Evolutionary conservation across 2,797 vertebrate species (phyloP), one percentile per base, ranked within the genome.

Genomic region (Amphiprion clarkii): DNA sequence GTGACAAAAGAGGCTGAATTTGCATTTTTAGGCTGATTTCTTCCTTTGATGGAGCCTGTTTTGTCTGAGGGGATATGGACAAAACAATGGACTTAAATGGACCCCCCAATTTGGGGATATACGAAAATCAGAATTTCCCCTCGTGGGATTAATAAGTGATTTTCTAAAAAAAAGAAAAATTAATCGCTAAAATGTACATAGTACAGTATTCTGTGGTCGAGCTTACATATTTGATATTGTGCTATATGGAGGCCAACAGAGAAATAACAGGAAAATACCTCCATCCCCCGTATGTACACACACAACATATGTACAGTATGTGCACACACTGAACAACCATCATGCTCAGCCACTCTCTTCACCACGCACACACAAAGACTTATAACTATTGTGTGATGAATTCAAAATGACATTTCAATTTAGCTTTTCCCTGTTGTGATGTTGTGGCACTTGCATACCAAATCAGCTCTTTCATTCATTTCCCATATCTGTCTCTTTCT

Each of bases 381-480:
- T 58, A 11, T 68, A 29, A 40, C 61, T 42, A 57, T 67, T 65
- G 74, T 76, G 58, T 78, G 82, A 75, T 76, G 60, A 86, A 88
- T 87, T 56, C 67, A 79, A 85, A 82, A 89, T 86, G 59, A 76
- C 84, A 84, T 87, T 89, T 89, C 84, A 87, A 85, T 86, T 89
- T 69, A 62, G 74, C 57, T 74, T 69, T 70, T 87, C 71, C 84
- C 82, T 66, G 72, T 86, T 83, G 76, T 77, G 70, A 62, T 83
- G 70, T 40, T 74, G 40, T 69, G 66, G 63, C 48, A 53, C 75
- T 81, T 68, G 79, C 83, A 88, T 82, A 74, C 78, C 40, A 82
- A 88, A 78, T 89, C 64, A 64, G 65, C 74, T 70, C 63, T 72
- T 79, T 76, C 61, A 7, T 75, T 87, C 63, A 78, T 78, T 86